Conservation (phyloP, 2,113 vertebrate species). For the Regulus satrapa region DNA sequence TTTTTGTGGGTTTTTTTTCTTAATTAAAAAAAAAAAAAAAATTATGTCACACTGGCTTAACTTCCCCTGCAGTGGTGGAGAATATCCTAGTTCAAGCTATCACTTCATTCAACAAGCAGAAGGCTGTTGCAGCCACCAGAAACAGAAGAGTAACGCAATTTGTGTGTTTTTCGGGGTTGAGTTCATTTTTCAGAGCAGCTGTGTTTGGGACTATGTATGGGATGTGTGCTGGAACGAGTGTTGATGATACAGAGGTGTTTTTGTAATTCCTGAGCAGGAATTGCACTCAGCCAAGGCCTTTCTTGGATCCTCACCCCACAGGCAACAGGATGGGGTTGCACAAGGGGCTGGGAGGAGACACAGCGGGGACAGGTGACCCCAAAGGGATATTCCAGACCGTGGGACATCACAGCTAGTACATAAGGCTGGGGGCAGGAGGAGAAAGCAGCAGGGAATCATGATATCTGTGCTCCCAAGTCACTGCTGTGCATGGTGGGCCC, state of each 20-base stretch:
- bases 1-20: too few species aligned
- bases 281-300: not conserved
- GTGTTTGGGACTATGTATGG: not conserved
- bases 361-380: not conserved
- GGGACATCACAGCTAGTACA: too few species aligned
- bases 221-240: not conserved
- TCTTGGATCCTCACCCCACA: too few species aligned
- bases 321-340: not conserved
- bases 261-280: not conserved
- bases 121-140: not conserved
- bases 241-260: not conserved
- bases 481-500: fast-evolving
- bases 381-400: not conserved
- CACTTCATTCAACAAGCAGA: not conserved
- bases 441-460: not conserved
- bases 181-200: not conserved
- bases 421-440: not conserved
- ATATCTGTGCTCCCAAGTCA: not conserved
- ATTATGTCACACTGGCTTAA: fast-evolving
- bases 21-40: too few species aligned
- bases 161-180: not conserved
- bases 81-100: not conserved
- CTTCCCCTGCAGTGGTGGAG: not conserved
- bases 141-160: not conserved
- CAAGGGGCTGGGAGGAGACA: not conserved